Evolutionary conservation across 30 jellyfish, hydroid and myxozoan genomes (phyloP).

Genomic region (Hydra vulgaris): DNA sequence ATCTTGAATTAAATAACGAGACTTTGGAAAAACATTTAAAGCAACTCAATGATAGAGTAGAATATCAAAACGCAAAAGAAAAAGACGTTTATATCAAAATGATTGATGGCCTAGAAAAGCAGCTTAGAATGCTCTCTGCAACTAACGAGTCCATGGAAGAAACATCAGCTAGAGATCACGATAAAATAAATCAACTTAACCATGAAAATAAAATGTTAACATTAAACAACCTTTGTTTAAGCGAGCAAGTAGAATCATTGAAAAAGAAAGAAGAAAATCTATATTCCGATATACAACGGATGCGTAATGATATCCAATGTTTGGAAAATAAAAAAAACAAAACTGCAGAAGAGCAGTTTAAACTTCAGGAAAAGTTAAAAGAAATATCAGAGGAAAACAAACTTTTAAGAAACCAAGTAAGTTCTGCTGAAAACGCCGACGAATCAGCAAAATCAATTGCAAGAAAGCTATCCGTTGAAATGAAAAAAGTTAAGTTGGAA

Average conservation of each 20-base stretch:
- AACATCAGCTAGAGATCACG: background rate
- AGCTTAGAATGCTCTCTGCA: background rate
- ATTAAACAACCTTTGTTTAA: background rate
- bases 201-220: conserved; percentile 2
- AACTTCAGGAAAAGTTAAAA: background rate
- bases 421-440: background rate
- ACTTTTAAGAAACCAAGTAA: background rate
- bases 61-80: background rate
- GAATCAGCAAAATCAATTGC: conserved; percentile 3
- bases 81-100: background rate
- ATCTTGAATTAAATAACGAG: background rate
- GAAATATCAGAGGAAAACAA: background rate
- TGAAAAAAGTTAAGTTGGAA: conserved; percentile 1
- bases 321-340: background rate
- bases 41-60: background rate
- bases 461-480: background rate
- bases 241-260: background rate
- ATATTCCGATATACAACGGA: conserved; percentile 13
- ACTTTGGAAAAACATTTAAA: background rate
- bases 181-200: background rate
- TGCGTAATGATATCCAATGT: conserved; percentile 6
- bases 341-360: conserved; percentile 9
- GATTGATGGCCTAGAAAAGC: conserved; percentile 9
- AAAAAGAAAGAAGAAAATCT: conserved; percentile 14
- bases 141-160: background rate